These are phyloP conservation scores for Trematocara variabile DNA, from an alignment of 2,113 vertebrate species.

Conservation along the genomic window DNA sequence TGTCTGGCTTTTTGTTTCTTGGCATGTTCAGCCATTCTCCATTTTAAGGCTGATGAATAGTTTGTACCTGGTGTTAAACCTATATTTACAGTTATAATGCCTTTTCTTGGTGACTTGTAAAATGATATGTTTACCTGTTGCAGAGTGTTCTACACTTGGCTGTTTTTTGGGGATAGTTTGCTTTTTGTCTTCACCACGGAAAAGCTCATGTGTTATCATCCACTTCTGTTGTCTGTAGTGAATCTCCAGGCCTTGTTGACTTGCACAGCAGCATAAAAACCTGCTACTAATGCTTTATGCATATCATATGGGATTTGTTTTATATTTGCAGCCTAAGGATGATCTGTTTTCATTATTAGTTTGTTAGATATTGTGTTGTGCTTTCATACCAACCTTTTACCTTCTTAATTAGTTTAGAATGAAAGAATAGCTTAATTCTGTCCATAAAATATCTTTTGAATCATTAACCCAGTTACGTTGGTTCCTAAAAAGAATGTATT, in stretches of 20 bases:
- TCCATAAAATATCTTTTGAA: neutral
- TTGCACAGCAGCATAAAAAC: neutral
- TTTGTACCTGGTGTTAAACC: neutral
- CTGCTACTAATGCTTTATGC: neutral
- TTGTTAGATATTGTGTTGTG: neutral
- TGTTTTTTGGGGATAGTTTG: neutral
- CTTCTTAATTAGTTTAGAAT: neutral
- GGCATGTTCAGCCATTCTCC: neutral
- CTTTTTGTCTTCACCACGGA: neutral
- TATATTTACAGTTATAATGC: neutral
- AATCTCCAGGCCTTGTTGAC: neutral
- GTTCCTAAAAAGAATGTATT: neutral
- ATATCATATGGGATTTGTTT: neutral
- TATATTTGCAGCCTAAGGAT: neutral
- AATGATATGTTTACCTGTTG: neutral
- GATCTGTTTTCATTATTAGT: neutral
- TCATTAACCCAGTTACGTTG: neutral
- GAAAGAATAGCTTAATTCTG: neutral
- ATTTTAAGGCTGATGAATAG: neutral
- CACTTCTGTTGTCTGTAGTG: neutral
- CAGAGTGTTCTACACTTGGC: neutral
- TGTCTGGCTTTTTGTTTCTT: neutral
- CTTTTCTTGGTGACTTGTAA: neutral
- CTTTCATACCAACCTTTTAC: neutral
- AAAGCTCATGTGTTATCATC: neutral